A percentile compares a stretch with the other conserved stretches of the same genome.
phyloP scores from a whole-genome alignment of 2,113 vertebrate species.

The Tragelaphus imberbis region DNA sequence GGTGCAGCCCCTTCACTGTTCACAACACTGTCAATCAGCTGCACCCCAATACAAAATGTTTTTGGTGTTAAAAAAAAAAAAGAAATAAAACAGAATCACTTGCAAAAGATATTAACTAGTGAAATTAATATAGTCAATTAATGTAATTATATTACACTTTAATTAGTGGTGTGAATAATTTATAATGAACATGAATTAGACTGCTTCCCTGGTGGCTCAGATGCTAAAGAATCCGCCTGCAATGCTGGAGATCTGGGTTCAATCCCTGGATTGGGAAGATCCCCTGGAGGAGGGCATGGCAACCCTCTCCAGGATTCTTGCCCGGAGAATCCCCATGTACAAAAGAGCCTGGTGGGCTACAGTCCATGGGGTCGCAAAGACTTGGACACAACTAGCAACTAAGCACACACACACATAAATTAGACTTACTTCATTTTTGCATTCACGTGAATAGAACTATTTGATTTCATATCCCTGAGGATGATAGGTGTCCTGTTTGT shows the following conservation, averaged over 20 bases:
- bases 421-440: background rate
- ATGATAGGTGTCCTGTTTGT: background rate
- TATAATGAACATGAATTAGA: background rate
- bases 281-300: background rate
- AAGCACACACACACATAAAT: background rate
- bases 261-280: background rate
- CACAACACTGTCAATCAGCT: background rate
- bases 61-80: background rate
- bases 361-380: background rate
- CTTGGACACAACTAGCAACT: background rate
- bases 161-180: background rate
- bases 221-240: background rate
- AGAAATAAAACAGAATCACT: background rate
- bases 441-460: background rate
- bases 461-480: background rate
- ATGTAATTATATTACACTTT: background rate
- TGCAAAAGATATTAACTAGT: background rate
- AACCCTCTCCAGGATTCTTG: background rate
- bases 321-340: background rate
- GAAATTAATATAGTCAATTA: background rate
- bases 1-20: background rate
- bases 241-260: background rate
- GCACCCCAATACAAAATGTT: background rate
- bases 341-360: background rate
- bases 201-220: background rate